Conservation (phyloP, 2,113 vertebrate genomes). For the Cryptotis parvus region DNA sequence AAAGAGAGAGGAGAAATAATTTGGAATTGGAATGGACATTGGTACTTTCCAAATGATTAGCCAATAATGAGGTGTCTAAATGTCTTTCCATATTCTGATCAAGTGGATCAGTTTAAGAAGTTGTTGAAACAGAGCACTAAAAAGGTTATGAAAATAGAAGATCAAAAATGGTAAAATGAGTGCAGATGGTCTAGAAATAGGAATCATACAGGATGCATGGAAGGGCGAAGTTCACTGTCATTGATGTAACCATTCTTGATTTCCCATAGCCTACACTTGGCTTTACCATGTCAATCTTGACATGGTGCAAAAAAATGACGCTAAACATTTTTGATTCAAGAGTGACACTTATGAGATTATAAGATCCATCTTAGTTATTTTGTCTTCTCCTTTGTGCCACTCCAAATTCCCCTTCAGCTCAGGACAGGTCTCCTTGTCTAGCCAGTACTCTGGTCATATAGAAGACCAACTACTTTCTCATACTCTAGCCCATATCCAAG, state of each 20-base stretch:
- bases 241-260: neutral
- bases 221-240: neutral
- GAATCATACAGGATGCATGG: neutral
- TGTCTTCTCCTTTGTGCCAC: neutral
- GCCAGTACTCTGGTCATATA: neutral
- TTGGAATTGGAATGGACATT: neutral
- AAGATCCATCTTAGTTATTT: neutral
- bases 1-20: neutral
- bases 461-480: neutral
- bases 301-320: neutral
- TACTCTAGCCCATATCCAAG: neutral
- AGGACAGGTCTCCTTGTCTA: neutral
- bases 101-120: neutral
- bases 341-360: conserved; percentile 20
- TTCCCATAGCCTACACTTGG: neutral
- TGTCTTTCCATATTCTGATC: neutral
- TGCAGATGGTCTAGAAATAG: too few species aligned
- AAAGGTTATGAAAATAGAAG: neutral
- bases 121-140: conserved; percentile 10
- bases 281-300: neutral
- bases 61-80: neutral
- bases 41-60: conserved; percentile 29
- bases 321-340: neutral
- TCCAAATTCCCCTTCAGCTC: neutral
- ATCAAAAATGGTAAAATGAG: too few species aligned